These are phyloP conservation scores for Pantherophis guttatus DNA, from an alignment of 2,113 vertebrate genomes.

Conservation along the genomic window DNA sequence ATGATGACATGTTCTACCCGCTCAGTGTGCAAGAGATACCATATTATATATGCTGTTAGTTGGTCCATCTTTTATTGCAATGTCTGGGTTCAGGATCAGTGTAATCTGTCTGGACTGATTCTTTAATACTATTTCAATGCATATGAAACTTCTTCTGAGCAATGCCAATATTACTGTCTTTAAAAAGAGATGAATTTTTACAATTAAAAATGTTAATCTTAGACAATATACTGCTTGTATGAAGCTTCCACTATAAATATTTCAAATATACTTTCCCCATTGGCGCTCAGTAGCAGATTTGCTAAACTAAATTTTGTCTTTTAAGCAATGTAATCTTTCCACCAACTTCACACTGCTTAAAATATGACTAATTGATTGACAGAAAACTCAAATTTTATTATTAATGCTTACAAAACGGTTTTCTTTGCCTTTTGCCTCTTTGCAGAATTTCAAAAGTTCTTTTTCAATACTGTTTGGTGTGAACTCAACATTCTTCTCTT, in stretches of 20 bases:
- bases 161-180: no score
- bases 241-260: neutral
- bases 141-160: neutral
- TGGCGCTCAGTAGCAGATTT: neutral
- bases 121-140: neutral
- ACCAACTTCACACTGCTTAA: constrained; percentile 8
- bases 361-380: constrained; percentile 13
- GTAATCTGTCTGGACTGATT: neutral
- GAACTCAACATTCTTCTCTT: constrained; percentile 79
- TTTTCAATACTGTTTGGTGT: constrained; percentile 82
- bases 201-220: neutral
- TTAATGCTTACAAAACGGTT: constrained; percentile 85
- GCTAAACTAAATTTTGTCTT: neutral
- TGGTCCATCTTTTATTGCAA: neutral
- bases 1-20: neutral
- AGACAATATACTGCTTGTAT: neutral
- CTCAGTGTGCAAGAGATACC: neutral
- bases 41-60: neutral
- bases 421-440: constrained; percentile 90
- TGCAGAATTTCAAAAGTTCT: constrained; percentile 82
- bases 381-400: neutral
- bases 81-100: neutral
- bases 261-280: neutral
- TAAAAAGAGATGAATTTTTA: neutral
- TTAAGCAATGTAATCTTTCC: neutral